Percentiles rank a stretch among this genome's conserved stretches.
phyloP scores from a whole-genome alignment of 2,888 invertebrate species.

The Acanthosepion lycidas region DNA sequence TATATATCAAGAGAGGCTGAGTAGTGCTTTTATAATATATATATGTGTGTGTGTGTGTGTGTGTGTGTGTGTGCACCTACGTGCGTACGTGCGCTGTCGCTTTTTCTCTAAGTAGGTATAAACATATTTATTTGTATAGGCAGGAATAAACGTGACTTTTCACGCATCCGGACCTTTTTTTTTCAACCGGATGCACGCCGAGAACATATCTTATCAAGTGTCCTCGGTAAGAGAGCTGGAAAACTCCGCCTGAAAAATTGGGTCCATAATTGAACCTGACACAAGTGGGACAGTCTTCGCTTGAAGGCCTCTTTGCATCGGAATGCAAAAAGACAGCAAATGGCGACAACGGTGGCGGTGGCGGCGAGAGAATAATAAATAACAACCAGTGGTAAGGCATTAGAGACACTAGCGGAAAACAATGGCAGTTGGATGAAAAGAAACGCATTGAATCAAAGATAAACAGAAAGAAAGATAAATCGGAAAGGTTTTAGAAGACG shows the following conservation, averaged over 20 bases:
- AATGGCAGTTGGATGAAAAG: not conserved
- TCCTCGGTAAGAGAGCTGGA: not conserved
- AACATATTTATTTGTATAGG: not conserved
- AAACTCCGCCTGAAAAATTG: not conserved
- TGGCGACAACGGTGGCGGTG: not conserved
- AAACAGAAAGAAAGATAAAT: not conserved
- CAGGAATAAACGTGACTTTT: not conserved
- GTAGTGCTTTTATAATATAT: too few species aligned
- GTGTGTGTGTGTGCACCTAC: too few species aligned
- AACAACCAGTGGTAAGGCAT: not conserved
- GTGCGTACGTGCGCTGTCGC: too few species aligned
- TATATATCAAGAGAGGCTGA: too few species aligned
- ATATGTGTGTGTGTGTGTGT: too few species aligned
- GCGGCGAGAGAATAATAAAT: not conserved
- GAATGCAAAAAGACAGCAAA: not conserved
- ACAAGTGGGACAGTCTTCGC: not conserved
- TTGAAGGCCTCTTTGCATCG: not conserved
- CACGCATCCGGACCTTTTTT: not conserved
- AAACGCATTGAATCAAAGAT: not conserved
- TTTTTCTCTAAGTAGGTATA: not conserved
- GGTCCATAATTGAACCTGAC: slow-evolving; percentile 16
- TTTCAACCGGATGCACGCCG: not conserved
- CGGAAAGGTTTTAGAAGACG: not conserved
- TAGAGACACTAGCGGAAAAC: not conserved
- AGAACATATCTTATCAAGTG: not conserved